Base-by-base conservation (phyloP, 2,797 vertebrate species). In the Microcaecilia unicolor region DNA sequence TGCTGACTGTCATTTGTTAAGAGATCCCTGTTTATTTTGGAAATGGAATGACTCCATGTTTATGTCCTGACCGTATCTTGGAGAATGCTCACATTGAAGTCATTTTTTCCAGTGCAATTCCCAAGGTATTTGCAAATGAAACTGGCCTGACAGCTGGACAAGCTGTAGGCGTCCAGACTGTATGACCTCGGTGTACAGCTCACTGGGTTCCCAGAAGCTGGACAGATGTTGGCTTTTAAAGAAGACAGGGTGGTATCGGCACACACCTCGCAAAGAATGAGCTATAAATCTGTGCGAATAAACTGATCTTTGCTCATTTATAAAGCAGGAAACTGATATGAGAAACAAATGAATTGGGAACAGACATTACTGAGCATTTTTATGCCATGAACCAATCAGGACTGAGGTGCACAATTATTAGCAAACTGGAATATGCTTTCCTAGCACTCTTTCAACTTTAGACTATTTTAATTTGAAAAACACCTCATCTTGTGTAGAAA, bases 101-200 rank as follows among this genome's bases (percentile, higher is more conserved):
- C 29, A 37, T 48, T 63, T 51, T 58, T 67, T 63, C 52, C 48
- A 44, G 8, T 44, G 15, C n/a, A 58, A 59, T 41, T 61, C 39
- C 26, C 44, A 35, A 18, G 20, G 12, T 50, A 27, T 43, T 65
- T 61, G 25, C 55, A 68, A 30, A 56, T 50, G 44, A 50, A 18
- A 14, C 15, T 49, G 21, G 4, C 36, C 22, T 64, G 45, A 64
- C 24, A 42, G 27, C 55, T 47, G 37, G 61, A 37, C 20, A 58
- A 38, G n/a, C 29, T 55, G 24, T 37, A 58, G 42, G 42, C 58
- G 47, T 26, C 34, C 31, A 56, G 36, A 49, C 31, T 32, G 14
- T 18, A 31, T 7, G 44, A 17, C 19, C 61, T 69, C 37, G 41
- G 12, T 17, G 19, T 20, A 12, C 25, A 0, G 33, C 28, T 31